Conservation (phyloP, 2,113 vertebrate species). For the Cercopithecus mona region DNA sequence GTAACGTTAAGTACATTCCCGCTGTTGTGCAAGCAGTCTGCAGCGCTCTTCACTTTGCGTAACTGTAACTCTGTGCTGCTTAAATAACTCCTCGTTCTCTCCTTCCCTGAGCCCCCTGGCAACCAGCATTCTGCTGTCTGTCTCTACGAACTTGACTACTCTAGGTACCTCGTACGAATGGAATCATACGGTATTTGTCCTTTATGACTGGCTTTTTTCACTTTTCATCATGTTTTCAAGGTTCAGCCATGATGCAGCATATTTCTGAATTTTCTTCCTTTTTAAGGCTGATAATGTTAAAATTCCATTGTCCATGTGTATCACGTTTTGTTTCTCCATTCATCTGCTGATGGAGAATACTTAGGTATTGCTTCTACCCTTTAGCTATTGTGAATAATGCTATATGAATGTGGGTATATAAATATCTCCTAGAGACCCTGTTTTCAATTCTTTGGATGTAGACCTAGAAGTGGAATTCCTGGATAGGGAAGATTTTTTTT, state of each 20-base stretch:
- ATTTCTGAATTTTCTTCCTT: conserved; percentile 17
- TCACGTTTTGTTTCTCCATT: background rate
- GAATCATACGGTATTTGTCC: background rate
- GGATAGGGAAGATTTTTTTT: background rate
- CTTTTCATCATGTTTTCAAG: background rate
- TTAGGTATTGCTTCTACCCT: background rate
- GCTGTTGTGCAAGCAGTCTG: background rate
- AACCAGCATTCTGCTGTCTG: background rate
- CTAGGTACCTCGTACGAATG: background rate
- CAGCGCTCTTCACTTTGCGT: background rate
- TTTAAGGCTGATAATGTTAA: conserved; percentile 14
- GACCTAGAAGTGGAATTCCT: background rate
- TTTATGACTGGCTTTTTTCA: conserved; percentile 4
- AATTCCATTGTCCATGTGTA: conserved; percentile 4
- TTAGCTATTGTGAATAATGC: background rate
- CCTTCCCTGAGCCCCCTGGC: background rate
- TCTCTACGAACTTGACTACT: background rate
- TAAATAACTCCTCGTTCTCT: background rate
- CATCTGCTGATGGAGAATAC: background rate
- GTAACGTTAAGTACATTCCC: background rate
- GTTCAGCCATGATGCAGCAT: background rate
- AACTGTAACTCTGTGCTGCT: background rate
- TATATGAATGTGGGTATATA: background rate
- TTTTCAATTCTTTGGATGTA: background rate
- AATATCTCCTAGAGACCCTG: background rate